A percentile compares a stretch with the other conserved stretches of the same genome.
phyloP scores from a whole-genome alignment of 2,888 invertebrate species.

The Thymelicus lineola region DNA sequence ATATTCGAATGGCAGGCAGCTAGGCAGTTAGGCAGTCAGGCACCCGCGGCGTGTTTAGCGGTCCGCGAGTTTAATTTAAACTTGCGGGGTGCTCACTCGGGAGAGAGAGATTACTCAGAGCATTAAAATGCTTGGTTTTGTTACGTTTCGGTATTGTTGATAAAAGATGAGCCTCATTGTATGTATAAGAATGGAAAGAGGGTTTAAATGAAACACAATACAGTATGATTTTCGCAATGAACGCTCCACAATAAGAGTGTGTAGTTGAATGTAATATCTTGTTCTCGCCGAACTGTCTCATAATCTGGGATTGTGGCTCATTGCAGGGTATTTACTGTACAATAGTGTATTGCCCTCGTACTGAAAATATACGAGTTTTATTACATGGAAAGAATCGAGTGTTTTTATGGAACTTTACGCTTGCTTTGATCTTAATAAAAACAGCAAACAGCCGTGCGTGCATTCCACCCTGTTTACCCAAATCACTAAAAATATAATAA shows the following conservation, averaged over 20 bases:
- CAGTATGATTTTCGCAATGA: conserved; percentile 24
- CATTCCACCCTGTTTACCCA: not conserved
- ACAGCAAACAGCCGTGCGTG: not conserved
- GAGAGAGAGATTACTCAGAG: conserved; percentile 1
- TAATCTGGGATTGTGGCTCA: conserved; percentile 22
- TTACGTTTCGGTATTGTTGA: conserved; percentile 18
- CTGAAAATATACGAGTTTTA: not conserved
- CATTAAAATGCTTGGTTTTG: conserved; percentile 9
- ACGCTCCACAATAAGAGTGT: conserved; percentile 27
- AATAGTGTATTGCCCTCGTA: not conserved
- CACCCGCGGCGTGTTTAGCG: not conserved
- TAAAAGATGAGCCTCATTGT: conserved; percentile 24
- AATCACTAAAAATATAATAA: no score
- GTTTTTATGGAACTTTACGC: not conserved
- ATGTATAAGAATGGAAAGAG: conserved; percentile 23
- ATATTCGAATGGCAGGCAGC: conserved; percentile 16
- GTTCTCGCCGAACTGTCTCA: conserved; percentile 29
- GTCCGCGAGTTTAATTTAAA: conserved; percentile 1
- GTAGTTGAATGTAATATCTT: conserved; percentile 28
- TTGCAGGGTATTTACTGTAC: conserved; percentile 7
- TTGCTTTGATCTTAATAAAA: not conserved
- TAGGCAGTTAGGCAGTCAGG: no score
- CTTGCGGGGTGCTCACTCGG: not conserved
- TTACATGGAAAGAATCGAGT: not conserved
- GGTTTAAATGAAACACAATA: conserved; percentile 30